phyloP scores from a whole-genome alignment of 2,113 vertebrate genomes.

The Campylomormyrus numenius region DNA sequence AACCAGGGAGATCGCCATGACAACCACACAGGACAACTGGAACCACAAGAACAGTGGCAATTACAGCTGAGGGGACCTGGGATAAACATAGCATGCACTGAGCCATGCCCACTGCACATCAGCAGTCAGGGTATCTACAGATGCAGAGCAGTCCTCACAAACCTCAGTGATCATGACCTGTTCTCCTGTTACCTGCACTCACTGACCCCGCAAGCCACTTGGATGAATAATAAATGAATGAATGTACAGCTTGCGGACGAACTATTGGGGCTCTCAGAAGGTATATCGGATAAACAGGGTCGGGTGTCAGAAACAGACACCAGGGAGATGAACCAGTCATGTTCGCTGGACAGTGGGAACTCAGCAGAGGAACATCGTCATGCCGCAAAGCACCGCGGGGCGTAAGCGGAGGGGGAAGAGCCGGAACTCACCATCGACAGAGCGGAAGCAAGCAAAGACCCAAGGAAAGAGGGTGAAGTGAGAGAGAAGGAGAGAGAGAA shows the following conservation, averaged over 20 bases:
- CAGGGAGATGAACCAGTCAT: background rate
- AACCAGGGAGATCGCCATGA: background rate
- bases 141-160: background rate
- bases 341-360: background rate
- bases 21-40: conserved; percentile 4
- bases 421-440: conserved; percentile 89
- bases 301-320: background rate
- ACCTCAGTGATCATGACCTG: background rate
- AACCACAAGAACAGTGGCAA: background rate
- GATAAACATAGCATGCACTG: background rate
- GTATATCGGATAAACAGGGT: background rate
- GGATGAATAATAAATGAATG: background rate
- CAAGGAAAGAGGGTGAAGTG: conserved; percentile 68
- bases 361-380: background rate
- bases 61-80: background rate
- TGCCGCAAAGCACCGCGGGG: conserved; percentile 42
- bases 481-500: conserved; percentile 48
- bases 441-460: conserved; percentile 84
- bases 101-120: background rate
- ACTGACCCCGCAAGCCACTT: background rate
- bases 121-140: background rate
- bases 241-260: background rate
- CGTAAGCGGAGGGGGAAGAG: conserved; percentile 21
- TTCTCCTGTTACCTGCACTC: background rate
- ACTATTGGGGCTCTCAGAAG: background rate